Evolutionary conservation across 1,140 invertebrate genomes (phyloP).

Genomic region (Nephotettix cincticeps): DNA sequence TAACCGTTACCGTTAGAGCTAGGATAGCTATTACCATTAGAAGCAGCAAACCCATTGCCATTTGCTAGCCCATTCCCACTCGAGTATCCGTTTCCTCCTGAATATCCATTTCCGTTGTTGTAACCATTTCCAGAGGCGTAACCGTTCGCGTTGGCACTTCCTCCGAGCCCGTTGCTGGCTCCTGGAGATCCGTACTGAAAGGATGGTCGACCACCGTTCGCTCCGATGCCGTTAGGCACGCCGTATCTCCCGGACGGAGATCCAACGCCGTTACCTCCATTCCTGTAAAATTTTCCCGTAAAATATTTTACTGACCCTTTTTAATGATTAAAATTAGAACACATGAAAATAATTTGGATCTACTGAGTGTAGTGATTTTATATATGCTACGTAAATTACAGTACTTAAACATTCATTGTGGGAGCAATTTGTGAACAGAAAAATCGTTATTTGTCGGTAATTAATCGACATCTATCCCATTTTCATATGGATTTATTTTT

Average conservation of each 20-base stretch:
- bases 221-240: constrained; percentile 28
- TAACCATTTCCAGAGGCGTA: constrained; percentile 2
- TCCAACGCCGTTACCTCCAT: constrained; percentile 29
- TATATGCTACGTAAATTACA: too few species aligned
- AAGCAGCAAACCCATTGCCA: constrained; percentile 15
- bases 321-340: too few species aligned
- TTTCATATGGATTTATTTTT: too few species aligned
- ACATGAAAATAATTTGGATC: too few species aligned
- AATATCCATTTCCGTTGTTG: background rate
- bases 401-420: too few species aligned
- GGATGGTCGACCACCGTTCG: constrained; percentile 10
- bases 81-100: constrained; percentile 14
- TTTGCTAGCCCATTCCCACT: constrained; percentile 11
- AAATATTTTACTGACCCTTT: too few species aligned
- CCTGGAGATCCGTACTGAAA: constrained; percentile 22
- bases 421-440: too few species aligned
- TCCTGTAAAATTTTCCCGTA: too few species aligned
- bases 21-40: background rate
- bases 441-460: too few species aligned
- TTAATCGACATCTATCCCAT: too few species aligned
- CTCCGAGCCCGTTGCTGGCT: constrained; percentile 15
- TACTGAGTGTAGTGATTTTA: too few species aligned
- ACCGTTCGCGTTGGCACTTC: constrained; percentile 23
- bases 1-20: background rate
- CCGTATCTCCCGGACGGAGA: constrained; percentile 25